Conservation (phyloP, 2,888 invertebrate species). For the Pachydiplax longipennis region DNA sequence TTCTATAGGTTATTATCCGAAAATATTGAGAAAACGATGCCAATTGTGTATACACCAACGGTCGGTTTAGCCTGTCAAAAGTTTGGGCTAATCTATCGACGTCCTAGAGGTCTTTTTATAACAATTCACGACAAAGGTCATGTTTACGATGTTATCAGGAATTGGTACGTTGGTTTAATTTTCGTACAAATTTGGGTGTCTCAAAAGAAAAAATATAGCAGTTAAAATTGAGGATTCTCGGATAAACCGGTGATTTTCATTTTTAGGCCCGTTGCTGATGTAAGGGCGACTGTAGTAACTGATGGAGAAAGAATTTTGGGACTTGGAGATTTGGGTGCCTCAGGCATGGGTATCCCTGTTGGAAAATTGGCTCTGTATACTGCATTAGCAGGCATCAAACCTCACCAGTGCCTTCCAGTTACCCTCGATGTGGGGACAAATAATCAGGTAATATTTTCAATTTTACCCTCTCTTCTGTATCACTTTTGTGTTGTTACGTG, state of each 20-base stretch:
- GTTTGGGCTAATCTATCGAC: conserved; percentile 88
- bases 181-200: background rate
- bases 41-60: conserved; percentile 98
- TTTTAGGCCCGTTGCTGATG: conserved; percentile 81
- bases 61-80: conserved; percentile 98
- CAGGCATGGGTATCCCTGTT: conserved; percentile 99
- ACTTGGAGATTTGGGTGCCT: conserved; percentile 94
- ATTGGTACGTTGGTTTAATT: conserved; percentile 73
- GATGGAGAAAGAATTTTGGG: conserved; percentile 98
- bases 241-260: background rate
- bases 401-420: conserved; percentile 93
- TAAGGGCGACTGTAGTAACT: conserved; percentile 91
- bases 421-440: conserved; percentile 95
- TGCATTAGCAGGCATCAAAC: conserved; percentile 95
- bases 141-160: conserved; percentile 90
- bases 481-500: too few relatives aligned
- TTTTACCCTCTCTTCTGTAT: too few relatives aligned
- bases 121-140: conserved; percentile 96
- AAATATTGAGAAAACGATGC: conserved; percentile 92
- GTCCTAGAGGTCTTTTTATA: conserved; percentile 90
- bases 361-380: conserved; percentile 97
- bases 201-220: background rate
- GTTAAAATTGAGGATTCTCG: background rate
- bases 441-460: conserved; percentile 65
- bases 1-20: conserved; percentile 91